Conservation (phyloP, 2,888 invertebrate species). For the Thyatira batis region DNA sequence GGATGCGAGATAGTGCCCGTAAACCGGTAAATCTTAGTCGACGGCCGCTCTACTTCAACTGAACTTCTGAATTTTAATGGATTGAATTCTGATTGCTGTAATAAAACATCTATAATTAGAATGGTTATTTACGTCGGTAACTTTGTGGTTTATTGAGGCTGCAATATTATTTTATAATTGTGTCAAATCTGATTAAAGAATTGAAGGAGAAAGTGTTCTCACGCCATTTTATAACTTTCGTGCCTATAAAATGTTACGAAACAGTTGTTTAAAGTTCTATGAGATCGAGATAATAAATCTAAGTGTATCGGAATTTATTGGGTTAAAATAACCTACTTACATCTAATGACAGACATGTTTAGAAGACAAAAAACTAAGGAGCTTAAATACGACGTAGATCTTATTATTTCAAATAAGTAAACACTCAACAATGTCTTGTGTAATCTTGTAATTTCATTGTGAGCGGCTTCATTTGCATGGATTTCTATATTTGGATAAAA, state of each 20-base stretch:
- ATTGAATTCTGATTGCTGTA: constrained; percentile 87
- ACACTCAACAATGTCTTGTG: constrained; percentile 8
- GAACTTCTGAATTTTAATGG: constrained; percentile 91
- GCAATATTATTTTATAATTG: constrained; percentile 8
- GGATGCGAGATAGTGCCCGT: constrained; percentile 94
- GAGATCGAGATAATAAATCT: no score
- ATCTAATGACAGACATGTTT: not conserved
- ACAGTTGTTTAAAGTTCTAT: constrained; percentile 26
- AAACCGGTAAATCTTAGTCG: constrained; percentile 97
- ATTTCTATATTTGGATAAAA: not conserved
- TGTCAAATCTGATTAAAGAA: constrained; percentile 26
- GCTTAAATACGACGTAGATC: not conserved
- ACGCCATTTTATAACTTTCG: constrained; percentile 35
- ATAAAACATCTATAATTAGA: constrained; percentile 24
- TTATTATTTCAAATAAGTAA: not conserved
- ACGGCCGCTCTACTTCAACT: constrained; percentile 96
- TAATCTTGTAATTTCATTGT: not conserved
- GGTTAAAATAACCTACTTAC: not conserved
- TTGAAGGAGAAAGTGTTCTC: constrained; percentile 44
- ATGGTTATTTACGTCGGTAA: not conserved
- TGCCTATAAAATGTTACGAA: constrained; percentile 32
- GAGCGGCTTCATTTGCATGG: not conserved
- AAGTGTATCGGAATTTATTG: not conserved
- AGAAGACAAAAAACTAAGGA: not conserved
- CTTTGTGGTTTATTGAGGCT: not conserved